Conservation (phyloP, 2,888 invertebrate species). For the Tuberolachnus salignus region DNA sequence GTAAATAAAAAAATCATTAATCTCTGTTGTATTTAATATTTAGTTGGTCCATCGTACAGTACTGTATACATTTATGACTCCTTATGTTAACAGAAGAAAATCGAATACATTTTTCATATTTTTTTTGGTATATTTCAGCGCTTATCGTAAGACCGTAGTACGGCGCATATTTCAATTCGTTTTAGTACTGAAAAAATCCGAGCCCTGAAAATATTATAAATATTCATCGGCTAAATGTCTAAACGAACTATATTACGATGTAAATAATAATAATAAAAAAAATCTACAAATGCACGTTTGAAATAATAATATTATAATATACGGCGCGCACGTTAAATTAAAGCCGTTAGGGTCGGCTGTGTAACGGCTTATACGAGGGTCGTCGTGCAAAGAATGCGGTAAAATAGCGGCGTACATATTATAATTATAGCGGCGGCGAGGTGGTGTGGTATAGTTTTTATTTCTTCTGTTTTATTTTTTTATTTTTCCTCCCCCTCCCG, state of each 20-base stretch:
- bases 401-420: not conserved
- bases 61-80: no score
- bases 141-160: no score
- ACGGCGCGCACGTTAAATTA: not conserved
- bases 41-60: no score
- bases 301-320: constrained; percentile 10
- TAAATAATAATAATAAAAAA: constrained; percentile 3
- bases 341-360: not conserved
- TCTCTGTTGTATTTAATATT: no score
- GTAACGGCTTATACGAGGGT: constrained; percentile 24
- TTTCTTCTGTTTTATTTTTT: not conserved
- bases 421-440: not conserved
- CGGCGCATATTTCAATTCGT: no score
- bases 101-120: no score
- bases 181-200: no score
- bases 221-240: not conserved
- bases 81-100: no score
- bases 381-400: constrained; percentile 23
- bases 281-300: not conserved
- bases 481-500: not conserved
- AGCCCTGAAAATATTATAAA: not conserved
- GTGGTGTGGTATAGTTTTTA: not conserved
- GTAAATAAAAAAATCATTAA: no score
- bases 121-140: no score
- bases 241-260: constrained; percentile 6